phyloP scores from a whole-genome alignment of 2,888 invertebrate species.

The Anthoptus insignis region DNA sequence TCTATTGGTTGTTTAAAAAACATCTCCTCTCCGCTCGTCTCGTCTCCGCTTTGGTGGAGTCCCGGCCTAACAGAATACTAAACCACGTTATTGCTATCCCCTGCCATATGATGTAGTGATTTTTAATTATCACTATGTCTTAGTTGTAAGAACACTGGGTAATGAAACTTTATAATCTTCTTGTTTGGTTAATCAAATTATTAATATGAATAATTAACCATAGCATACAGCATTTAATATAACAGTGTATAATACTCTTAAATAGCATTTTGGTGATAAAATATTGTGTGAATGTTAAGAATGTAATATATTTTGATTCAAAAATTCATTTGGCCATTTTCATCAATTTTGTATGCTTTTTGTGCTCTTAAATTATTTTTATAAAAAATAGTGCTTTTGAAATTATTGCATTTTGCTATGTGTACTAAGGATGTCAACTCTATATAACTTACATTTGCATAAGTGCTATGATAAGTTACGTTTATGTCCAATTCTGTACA shows the following conservation, averaged over 20 bases:
- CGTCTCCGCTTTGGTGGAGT: too few species aligned
- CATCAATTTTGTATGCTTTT: not conserved
- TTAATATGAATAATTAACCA: slow-evolving; percentile 7
- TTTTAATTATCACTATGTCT: slow-evolving; percentile 12
- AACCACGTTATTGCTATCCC: slow-evolving; percentile 13
- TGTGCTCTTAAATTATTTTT: not conserved
- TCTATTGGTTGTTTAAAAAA: too few species aligned
- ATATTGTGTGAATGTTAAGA: too few species aligned
- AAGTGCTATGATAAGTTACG: slow-evolving; percentile 16
- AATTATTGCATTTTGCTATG: not conserved
- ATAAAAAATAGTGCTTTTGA: too few species aligned
- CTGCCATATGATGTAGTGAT: slow-evolving; percentile 29
- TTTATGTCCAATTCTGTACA: slow-evolving; percentile 12
- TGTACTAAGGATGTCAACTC: not conserved
- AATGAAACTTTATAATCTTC: slow-evolving; percentile 1
- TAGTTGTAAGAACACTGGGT: slow-evolving; percentile 23
- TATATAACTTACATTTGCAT: not conserved
- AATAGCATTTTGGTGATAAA: not conserved
- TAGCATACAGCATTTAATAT: slow-evolving; percentile 25
- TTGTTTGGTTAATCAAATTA: slow-evolving; percentile 9
- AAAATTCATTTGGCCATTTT: too few species aligned
- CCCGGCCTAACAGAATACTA: slow-evolving; percentile 28
- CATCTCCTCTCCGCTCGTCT: too few species aligned
- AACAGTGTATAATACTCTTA: slow-evolving; percentile 11
- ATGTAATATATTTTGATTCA: not conserved